Base-by-base conservation (phyloP, 2,797 vertebrate species). In the Ficedula albicollis region DNA sequence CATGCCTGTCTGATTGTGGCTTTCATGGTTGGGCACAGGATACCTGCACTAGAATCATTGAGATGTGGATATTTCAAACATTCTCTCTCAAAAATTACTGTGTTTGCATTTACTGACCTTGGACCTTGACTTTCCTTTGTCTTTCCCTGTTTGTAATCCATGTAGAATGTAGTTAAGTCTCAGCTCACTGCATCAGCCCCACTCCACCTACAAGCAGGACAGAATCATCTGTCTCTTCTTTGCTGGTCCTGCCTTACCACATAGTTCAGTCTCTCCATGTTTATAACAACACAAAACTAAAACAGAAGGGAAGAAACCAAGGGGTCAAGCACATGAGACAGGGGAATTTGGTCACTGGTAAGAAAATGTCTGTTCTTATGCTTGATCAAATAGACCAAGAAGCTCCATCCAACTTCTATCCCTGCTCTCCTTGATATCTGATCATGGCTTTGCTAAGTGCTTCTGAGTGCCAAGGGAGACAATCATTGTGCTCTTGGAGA, bases 11-110 rank as follows among this genome's bases (percentile, higher is more conserved):
- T 97, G 63, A 96, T 97, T 77, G 98, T 60, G 51, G 94, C 95
- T 97, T 97, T 98, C 98, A 98, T 96, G 81, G 97, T 98, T 7
- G 96, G 98, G 66, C 97, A 96, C 41, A 98, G 96, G 87, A 98
- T 96, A 75, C 98, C 98, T 75, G 90, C 56, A 56, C 98, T 98
- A 79, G 52, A 79, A 89, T 75, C 84, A 87, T 66, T 72, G 39
- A 93, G 46, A 96, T 5, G 2, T 7, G 55, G 51, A 21, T 85
- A 87, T 59, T 89, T 93, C 89, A 90, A 36, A 49, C 21, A 41
- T 22, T 79, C 11, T 38, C 17, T 89, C 73, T 92, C 75, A 52
- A 55, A 55, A 92, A 77, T 88, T 51, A 36, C 87, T 63, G 36
- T 66, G 32, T 74, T 68, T 79, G 9, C 16, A 9, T 66, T 90